A percentile compares a stretch with the other conserved stretches of the same genome.
These are phyloP conservation scores for Trinorchestia longiramus DNA, from an alignment of 1,140 invertebrate species.

Conservation along the genomic window DNA sequence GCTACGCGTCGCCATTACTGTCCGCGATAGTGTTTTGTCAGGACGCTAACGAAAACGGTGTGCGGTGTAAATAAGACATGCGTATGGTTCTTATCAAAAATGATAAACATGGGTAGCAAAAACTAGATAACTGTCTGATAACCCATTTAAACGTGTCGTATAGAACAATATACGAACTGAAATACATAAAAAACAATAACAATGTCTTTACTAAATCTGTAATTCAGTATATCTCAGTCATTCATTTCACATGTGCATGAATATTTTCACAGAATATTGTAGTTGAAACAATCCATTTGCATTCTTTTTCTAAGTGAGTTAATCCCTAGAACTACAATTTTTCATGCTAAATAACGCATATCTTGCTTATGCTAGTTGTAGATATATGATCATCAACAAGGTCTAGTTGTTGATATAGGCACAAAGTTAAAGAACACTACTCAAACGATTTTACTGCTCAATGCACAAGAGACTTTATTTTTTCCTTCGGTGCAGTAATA, in stretches of 20 bases:
- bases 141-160: not conserved
- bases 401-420: too few relatives aligned
- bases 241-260: not conserved
- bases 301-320: not conserved
- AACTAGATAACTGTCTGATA: not conserved
- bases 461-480: too few relatives aligned
- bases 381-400: too few relatives aligned
- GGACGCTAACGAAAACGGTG: constrained; percentile 52
- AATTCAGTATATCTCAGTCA: not conserved
- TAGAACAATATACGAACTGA: not conserved
- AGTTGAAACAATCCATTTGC: not conserved
- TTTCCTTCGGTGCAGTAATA: too few relatives aligned
- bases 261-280: not conserved
- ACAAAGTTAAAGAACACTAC: too few relatives aligned
- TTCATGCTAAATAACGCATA: too few relatives aligned
- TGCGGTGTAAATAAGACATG: constrained; percentile 21
- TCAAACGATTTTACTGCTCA: too few relatives aligned
- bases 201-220: not conserved
- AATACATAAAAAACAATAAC: not conserved
- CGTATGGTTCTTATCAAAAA: constrained; percentile 42
- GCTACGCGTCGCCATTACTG: constrained; percentile 16
- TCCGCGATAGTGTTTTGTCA: constrained; percentile 49
- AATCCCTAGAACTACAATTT: too few relatives aligned
- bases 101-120: not conserved
- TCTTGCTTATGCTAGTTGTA: too few relatives aligned